Evolutionary conservation across 1,140 invertebrate genomes (phyloP), one percentile per base, ranked within the genome.

Genomic region (Drosophila burlai): DNA sequence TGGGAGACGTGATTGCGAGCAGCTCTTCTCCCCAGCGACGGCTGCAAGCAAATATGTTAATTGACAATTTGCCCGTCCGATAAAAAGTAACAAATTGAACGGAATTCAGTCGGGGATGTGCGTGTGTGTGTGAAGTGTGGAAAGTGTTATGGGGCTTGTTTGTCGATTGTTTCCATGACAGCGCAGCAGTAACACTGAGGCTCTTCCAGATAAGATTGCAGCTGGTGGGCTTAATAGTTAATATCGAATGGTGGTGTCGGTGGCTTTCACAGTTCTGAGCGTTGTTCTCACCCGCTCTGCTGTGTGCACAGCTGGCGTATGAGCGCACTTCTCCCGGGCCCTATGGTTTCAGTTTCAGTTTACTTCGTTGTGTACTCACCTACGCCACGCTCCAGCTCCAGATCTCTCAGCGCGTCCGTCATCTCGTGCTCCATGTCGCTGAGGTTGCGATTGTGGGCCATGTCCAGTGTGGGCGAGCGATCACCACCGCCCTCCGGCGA

Each of bases 361-460:
- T n/a, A 57, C 9, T n/a, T 40, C 38, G 15, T 13, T 40, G 9
- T 11, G n/a, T 62, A 83, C 83, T 81, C 71, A 85, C 74, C 83
- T 61, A 63, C 69, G 42, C 42, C 66, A 10, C 81, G 79, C 65
- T 93, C 93, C 81, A 76, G 31, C 76, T 93, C 92, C 16, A 93
- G 75, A 91, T 95, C 95, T 60, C 93, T 93, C 49, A 96, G 91
- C 54, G 97, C 96, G 94, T 97, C 96, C 49, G 94, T 95, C 77
- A 97, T 94, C 87, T 96, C 95, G 90, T 96, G 95, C 79, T 95
- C 94, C 34, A 97, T 94, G 93, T 97, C 96, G 71, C 95, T 96
- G 54, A 96, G 92, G 92, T 96, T 95, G 59, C 96, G 96, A 93
- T 96, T 96, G 80, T 95, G 95, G 16, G 95, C 94, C 79, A 97